Percentiles rank a stretch among this genome's conserved stretches.
Evolutionary conservation across 2,113 vertebrate genomes (phyloP).

Genomic region (Tragelaphus strepsiceros): DNA sequence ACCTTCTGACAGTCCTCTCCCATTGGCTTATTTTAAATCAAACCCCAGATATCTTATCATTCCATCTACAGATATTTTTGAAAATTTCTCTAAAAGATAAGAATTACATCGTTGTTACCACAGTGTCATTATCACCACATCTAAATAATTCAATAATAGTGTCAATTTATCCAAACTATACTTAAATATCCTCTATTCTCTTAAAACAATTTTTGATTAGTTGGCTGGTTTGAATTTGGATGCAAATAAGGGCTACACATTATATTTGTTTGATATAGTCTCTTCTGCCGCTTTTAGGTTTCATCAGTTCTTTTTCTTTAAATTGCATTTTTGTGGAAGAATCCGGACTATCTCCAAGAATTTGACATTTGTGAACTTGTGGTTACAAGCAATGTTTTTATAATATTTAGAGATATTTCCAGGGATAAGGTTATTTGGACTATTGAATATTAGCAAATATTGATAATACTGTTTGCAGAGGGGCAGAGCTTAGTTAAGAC

Average conservation of each 20-base stretch:
- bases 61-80: background rate
- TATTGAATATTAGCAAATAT: background rate
- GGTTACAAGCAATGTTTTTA: background rate
- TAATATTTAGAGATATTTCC: background rate
- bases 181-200: background rate
- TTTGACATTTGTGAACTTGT: background rate
- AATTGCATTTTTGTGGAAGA: background rate
- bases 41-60: background rate
- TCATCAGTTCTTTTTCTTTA: background rate
- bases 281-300: background rate
- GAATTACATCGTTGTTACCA: background rate
- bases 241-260: no score
- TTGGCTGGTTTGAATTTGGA: background rate
- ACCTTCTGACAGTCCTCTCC: background rate
- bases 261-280: background rate
- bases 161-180: background rate
- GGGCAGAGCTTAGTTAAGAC: background rate
- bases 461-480: background rate
- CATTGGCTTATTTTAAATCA: background rate
- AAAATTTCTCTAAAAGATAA: background rate
- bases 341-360: background rate
- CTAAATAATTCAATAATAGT: background rate
- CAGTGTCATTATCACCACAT: background rate
- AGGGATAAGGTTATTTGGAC: background rate
- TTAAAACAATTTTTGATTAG: background rate